These are phyloP conservation scores for Leptopilina clavipes DNA, from an alignment of 1,140 invertebrate genomes.

Conservation along the genomic window DNA sequence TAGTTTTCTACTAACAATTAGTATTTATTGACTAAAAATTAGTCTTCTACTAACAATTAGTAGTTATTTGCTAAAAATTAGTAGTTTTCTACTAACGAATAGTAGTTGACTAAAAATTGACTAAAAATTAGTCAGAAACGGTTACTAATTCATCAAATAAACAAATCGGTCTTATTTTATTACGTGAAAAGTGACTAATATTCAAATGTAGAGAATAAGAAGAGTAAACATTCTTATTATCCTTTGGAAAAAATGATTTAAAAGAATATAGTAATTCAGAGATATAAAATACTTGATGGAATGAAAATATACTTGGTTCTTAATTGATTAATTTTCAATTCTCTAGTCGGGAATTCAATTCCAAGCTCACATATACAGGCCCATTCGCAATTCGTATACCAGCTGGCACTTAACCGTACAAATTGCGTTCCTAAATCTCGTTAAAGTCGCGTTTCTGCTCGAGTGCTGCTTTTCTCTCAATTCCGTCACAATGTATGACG, in stretches of 20 bases:
- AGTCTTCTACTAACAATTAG: background rate
- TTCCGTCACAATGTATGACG: conserved; percentile 35
- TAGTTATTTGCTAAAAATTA: background rate
- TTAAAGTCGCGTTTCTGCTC: conserved; percentile 50
- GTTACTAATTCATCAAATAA: no score
- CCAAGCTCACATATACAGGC: conserved; percentile 35
- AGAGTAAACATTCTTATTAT: no score
- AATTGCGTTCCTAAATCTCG: conserved; percentile 57
- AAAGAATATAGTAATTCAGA: no score
- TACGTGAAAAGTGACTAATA: no score
- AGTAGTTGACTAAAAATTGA: no score
- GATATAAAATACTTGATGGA: background rate
- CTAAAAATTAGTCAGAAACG: no score
- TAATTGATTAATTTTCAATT: conserved; percentile 52
- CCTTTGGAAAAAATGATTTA: no score
- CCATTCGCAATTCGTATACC: conserved; percentile 52
- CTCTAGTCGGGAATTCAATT: conserved; percentile 43
- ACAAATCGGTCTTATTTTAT: no score
- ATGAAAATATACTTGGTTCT: conserved; percentile 37
- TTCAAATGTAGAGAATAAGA: no score
- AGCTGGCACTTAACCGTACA: conserved; percentile 50
- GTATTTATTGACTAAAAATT: no score
- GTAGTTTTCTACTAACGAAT: no score
- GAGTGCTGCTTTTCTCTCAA: conserved; percentile 39
- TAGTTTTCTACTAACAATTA: no score